Percentiles rank a stretch among this genome's conserved stretches.
Conservation (phyloP, 2,113 vertebrate species). For the Verasper variegatus region DNA sequence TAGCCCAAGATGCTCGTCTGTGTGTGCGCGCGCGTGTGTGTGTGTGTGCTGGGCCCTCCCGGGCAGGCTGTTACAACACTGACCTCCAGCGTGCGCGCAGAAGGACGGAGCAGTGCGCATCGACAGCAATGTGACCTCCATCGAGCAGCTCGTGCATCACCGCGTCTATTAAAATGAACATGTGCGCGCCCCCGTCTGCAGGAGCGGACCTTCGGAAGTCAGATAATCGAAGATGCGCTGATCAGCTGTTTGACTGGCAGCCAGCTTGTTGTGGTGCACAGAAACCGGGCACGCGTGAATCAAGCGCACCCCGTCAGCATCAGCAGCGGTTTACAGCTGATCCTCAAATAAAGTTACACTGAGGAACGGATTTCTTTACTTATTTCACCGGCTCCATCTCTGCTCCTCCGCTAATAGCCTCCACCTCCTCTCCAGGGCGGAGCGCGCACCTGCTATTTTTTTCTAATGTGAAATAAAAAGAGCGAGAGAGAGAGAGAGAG, state of each 20-base stretch:
- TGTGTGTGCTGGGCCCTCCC: constrained; percentile 7
- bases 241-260: not conserved
- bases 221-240: not conserved
- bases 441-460: constrained; percentile 50
- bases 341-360: not conserved
- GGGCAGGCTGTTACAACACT: constrained; percentile 74
- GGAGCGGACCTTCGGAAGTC: constrained; percentile 8
- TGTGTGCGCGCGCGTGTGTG: not conserved
- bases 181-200: not conserved
- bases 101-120: constrained; percentile 32
- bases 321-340: not conserved
- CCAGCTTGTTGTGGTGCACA: constrained; percentile 2
- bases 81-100: constrained; percentile 77
- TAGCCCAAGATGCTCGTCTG: not conserved
- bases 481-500: constrained; percentile 10
- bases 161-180: not conserved
- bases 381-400: not conserved
- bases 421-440: constrained; percentile 50
- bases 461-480: constrained; percentile 32
- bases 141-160: not conserved
- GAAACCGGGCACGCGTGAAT: not conserved
- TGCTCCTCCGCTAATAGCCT: constrained; percentile 4
- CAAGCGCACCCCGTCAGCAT: not conserved
- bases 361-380: not conserved
- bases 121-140: constrained; percentile 38